These are phyloP conservation scores for Diuraphis noxia DNA, from an alignment of 1,140 invertebrate species.

Conservation along the genomic window DNA sequence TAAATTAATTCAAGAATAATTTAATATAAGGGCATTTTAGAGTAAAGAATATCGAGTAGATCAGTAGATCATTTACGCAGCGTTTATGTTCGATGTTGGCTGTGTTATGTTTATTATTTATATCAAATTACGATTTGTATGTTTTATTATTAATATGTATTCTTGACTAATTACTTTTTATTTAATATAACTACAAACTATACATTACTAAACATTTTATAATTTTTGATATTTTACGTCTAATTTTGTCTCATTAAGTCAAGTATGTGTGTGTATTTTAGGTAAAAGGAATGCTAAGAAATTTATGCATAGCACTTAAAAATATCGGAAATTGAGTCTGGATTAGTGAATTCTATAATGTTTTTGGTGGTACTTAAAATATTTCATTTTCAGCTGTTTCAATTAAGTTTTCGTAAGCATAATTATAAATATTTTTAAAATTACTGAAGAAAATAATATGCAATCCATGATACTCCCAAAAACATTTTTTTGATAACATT, in stretches of 20 bases:
- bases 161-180: no score
- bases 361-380: no score
- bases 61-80: neutral
- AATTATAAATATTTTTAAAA: no score
- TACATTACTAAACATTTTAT: neutral
- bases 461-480: neutral
- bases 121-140: no score
- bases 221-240: neutral
- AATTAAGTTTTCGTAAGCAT: neutral
- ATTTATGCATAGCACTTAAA: neutral
- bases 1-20: no score
- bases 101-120: neutral
- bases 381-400: no score
- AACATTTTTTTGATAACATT: neutral
- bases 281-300: neutral
- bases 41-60: neutral
- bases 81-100: neutral
- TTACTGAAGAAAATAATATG: no score
- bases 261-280: neutral
- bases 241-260: no score
- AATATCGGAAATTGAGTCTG: neutral
- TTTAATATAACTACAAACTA: no score
- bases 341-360: no score
- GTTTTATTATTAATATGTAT: no score
- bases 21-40: no score